Evolutionary conservation across 2,113 vertebrate genomes (phyloP).

Genomic region (Ctenomys sociabilis): DNA sequence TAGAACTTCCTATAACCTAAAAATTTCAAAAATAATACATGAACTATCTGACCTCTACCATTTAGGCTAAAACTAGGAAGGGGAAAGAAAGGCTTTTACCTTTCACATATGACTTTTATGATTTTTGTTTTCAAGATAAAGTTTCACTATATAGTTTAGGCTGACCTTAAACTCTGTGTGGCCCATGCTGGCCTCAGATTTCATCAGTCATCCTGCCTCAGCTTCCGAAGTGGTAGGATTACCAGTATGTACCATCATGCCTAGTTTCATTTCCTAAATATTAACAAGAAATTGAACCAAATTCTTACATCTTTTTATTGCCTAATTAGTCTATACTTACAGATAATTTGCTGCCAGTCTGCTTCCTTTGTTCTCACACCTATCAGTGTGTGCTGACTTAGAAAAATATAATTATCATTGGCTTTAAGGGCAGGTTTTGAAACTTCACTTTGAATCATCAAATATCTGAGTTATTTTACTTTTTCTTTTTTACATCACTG

Average conservation of each 20-base stretch:
- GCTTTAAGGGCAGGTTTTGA: conserved; percentile 1
- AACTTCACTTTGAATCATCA: conserved; percentile 37
- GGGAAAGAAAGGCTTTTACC: neutral
- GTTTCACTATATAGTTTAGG: neutral
- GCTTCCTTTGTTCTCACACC: conserved; percentile 26
- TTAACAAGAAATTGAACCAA: conserved; percentile 40
- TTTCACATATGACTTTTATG: neutral
- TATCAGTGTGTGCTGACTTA: neutral
- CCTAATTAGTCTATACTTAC: conserved; percentile 16
- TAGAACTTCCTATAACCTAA: neutral
- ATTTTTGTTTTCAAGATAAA: neutral
- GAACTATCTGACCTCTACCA: conserved; percentile 33
- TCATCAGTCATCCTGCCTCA: neutral
- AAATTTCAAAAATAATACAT: conserved; percentile 45
- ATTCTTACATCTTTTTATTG: neutral
- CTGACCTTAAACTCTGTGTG: neutral
- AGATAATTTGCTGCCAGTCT: conserved; percentile 16
- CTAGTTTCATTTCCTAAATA: neutral
- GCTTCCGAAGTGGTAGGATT: neutral
- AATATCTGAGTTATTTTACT: conserved; percentile 38
- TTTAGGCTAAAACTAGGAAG: neutral
- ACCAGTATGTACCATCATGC: neutral
- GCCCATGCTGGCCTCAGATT: neutral
- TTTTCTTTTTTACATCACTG: conserved; percentile 36
- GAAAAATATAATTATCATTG: conserved; percentile 38